Conservation (phyloP, 2,113 vertebrate genomes). For the Lutjanus erythropterus region DNA sequence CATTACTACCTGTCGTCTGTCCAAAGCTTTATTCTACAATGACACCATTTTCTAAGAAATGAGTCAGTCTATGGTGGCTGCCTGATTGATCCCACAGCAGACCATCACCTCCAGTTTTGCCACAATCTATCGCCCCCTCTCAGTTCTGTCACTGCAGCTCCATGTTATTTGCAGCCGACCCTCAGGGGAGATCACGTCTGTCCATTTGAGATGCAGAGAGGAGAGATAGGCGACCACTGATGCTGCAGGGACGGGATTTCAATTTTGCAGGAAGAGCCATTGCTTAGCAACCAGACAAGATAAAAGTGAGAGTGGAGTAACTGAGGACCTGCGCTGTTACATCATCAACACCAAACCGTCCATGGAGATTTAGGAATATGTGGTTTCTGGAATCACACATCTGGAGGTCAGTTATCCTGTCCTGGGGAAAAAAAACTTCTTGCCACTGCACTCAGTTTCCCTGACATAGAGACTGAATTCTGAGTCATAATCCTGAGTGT, state of each 20-base stretch:
- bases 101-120: constrained; percentile 24
- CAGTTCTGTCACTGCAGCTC: constrained; percentile 34
- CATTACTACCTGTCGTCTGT: neutral
- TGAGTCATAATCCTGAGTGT: constrained; percentile 42
- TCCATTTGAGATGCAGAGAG: constrained; percentile 44
- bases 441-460: neutral
- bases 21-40: neutral
- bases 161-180: constrained; percentile 46
- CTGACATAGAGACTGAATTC: constrained; percentile 17
- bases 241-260: constrained; percentile 73
- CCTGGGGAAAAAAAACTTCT: neutral
- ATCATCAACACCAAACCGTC: constrained; percentile 51
- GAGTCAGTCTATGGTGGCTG: constrained; percentile 26
- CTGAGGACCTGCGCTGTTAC: constrained; percentile 60
- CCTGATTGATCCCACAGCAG: constrained; percentile 34
- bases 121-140: neutral
- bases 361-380: constrained; percentile 13
- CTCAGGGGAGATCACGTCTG: constrained; percentile 50
- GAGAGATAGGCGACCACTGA: constrained; percentile 49
- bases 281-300: constrained; percentile 85
- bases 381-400: constrained; percentile 24
- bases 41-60: constrained; percentile 21
- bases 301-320: constrained; percentile 70
- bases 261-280: constrained; percentile 77
- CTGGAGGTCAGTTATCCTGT: neutral